Evolutionary conservation across 2,797 vertebrate species (phyloP).

Genomic region (Anguilla megastoma): DNA sequence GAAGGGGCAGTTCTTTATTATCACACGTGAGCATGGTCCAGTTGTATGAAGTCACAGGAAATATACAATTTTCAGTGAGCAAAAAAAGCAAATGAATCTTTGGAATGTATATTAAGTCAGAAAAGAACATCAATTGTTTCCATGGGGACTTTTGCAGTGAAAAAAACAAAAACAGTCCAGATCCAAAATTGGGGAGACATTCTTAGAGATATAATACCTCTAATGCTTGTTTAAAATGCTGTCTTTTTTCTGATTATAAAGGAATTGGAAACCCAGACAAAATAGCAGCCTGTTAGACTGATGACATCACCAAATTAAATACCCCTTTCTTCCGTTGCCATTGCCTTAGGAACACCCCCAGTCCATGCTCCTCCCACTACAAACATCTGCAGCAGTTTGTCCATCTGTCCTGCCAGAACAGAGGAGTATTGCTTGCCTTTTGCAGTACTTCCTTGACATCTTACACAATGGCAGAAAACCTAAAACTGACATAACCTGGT

Average conservation of each 20-base stretch:
- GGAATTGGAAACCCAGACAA: conserved; percentile 44
- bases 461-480: no score
- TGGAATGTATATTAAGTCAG: neutral
- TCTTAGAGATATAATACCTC: conserved; percentile 5
- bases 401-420: neutral
- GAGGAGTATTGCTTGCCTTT: neutral
- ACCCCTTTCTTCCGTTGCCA: conserved; percentile 22
- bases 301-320: conserved; percentile 42
- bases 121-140: neutral
- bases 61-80: neutral
- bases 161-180: neutral
- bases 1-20: neutral
- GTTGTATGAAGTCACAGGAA: neutral
- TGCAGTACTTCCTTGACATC: neutral
- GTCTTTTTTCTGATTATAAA: conserved; percentile 35
- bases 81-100: neutral
- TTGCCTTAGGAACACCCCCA: neutral
- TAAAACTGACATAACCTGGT: neutral
- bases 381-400: conserved; percentile 26
- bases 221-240: conserved; percentile 27
- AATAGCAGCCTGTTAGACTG: conserved; percentile 39
- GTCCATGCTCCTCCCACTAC: neutral
- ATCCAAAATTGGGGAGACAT: neutral
- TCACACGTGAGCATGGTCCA: neutral
- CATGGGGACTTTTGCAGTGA: neutral